Evolutionary conservation across 2,888 invertebrate species (phyloP).

Genomic region (Heliconius ismenius): DNA sequence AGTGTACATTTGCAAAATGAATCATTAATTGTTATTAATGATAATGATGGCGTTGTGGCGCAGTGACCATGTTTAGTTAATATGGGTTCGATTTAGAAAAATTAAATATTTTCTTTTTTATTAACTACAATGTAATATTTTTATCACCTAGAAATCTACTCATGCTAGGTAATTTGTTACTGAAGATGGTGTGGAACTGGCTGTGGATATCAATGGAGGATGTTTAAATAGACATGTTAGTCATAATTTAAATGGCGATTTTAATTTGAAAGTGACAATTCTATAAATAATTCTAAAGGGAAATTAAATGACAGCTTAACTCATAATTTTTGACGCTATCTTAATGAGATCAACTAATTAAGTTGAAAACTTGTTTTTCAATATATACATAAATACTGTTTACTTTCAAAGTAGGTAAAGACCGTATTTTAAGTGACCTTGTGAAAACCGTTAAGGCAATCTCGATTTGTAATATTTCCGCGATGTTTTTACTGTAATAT

Average conservation of each 20-base stretch:
- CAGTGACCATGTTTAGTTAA: neutral
- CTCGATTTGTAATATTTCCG: slow-evolving; percentile 34
- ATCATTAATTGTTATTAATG: slow-evolving; percentile 1
- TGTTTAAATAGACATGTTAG: no score
- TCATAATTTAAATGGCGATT: neutral
- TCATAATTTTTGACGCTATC: neutral
- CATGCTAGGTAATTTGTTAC: no score
- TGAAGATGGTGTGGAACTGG: no score
- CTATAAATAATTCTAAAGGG: neutral
- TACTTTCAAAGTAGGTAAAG: slow-evolving; percentile 18
- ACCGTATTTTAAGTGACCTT: slow-evolving; percentile 23
- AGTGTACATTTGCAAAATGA: neutral
- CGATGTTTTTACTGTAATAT: slow-evolving; percentile 24
- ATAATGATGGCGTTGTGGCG: neutral
- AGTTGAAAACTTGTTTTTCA: slow-evolving; percentile 7
- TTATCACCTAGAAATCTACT: neutral
- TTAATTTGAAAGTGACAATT: neutral
- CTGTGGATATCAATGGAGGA: no score
- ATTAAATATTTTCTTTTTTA: neutral
- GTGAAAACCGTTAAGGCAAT: slow-evolving; percentile 27
- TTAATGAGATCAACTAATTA: slow-evolving; percentile 9
- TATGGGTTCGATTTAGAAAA: neutral
- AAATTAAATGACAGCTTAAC: slow-evolving; percentile 13
- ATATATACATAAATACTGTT: neutral
- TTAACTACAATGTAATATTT: neutral